Base-by-base conservation (phyloP, 2,113 vertebrate species). In the Calidris pugnax region DNA sequence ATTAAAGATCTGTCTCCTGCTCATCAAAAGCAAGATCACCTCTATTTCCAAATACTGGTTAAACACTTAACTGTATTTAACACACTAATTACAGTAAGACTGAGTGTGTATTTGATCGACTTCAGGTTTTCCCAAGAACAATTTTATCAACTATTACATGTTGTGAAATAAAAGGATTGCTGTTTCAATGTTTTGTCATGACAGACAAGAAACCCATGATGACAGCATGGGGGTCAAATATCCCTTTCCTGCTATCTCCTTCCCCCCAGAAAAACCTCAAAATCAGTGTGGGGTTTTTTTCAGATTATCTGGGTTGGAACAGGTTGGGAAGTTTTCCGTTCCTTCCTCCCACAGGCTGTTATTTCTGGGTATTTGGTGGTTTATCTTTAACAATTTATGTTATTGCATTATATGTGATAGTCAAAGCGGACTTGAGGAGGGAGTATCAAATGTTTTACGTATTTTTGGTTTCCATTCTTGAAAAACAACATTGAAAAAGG, bases 211-310 rank as follows among this genome's bases (percentile, higher is more conserved):
- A 80, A 37, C 9, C 3, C 10, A 5, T 39, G 45, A 18, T 51
- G 21, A 73, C 39, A 68, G 37, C 22, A 66, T 10, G 12, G 10
- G 8, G 1, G 15, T 23, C 33, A 53, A 48, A 64, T 55, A 75
- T 13, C 17, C 37, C 12, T 5, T 59, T 78, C 9, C 51, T 76
- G 67, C 48, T 81, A 33, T 51, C 23, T 60, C 73, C 33, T 62
- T 35, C 73, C 32, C 39, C 19, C 23, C 24, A 7, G 35, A 66
- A 33, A 33, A 4, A 2, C 9, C 15, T 57, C 94, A n/a, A 90
- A 67, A 71, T 77, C 5, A 0, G 3, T 35, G 21, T 30, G 5
- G 5, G 4, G 0, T 28, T 39, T 81, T 81, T 85, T 78, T 51
- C 47, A 50, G 15, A 76, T 80, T 73, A 50, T 63, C 76, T 3